phyloP scores from a whole-genome alignment of 2,888 invertebrate genomes.

The Coleophora flavipennella region DNA sequence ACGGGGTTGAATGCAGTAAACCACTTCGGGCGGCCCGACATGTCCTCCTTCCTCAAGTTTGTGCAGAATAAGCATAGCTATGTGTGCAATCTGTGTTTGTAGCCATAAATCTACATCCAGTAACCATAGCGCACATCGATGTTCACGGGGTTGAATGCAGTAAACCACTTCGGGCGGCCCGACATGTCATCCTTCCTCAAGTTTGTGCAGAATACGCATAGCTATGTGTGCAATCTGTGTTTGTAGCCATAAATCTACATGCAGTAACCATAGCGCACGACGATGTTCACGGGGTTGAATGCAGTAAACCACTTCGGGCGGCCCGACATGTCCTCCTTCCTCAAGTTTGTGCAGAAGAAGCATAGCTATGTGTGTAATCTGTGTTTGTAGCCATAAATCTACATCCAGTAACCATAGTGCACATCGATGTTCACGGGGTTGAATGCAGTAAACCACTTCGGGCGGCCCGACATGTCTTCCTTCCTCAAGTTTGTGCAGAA shows the following conservation, averaged over 20 bases:
- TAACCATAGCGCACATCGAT: too few relatives aligned
- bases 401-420: too few relatives aligned
- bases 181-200: constrained; percentile 97
- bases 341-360: constrained; percentile 96
- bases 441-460: constrained; percentile 97
- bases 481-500: constrained; percentile 97
- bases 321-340: constrained; percentile 96
- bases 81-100: too few relatives aligned
- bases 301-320: constrained; percentile 97
- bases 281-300: constrained; percentile 95
- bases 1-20: constrained; percentile 96
- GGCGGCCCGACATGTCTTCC: constrained; percentile 96
- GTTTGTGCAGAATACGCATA: constrained; percentile 97
- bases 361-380: constrained; percentile 94
- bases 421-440: constrained; percentile 96
- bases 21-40: constrained; percentile 97
- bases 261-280: too few relatives aligned
- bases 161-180: constrained; percentile 96
- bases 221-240: constrained; percentile 91
- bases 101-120: too few relatives aligned
- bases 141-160: constrained; percentile 95
- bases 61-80: constrained; percentile 97
- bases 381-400: too few relatives aligned
- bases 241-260: too few relatives aligned
- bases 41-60: constrained; percentile 96